These are phyloP conservation scores for Phragmatobia fuliginosa DNA, from an alignment of 2,888 invertebrate genomes.

Conservation along the genomic window DNA sequence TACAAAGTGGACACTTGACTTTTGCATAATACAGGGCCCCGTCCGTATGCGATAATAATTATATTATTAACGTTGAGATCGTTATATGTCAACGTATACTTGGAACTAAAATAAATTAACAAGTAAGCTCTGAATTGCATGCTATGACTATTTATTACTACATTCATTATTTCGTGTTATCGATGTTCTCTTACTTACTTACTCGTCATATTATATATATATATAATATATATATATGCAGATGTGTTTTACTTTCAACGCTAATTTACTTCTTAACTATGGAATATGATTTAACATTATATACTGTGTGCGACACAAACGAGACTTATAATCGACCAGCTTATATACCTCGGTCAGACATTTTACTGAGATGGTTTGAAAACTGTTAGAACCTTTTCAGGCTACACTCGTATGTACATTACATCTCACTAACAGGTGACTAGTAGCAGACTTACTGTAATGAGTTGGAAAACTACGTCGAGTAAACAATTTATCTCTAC, in stretches of 20 bases:
- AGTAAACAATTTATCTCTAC: no score
- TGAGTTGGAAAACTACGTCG: not conserved
- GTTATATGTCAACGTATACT: conserved; percentile 3
- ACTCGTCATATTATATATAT: no score
- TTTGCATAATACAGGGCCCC: conserved; percentile 56
- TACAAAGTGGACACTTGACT: conserved; percentile 47
- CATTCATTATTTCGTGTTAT: not conserved
- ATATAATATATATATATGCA: not conserved
- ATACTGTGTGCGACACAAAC: not conserved
- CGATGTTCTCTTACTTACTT: not conserved
- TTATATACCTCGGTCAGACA: no score
- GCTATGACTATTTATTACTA: not conserved
- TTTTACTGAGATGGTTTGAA: no score
- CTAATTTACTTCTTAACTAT: not conserved
- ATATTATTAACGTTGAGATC: conserved; percentile 1
- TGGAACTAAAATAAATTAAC: not conserved
- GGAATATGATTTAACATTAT: not conserved
- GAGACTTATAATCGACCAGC: not conserved
- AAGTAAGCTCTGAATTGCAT: not conserved
- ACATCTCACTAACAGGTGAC: no score
- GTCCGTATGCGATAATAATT: conserved; percentile 31
- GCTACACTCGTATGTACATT: no score
- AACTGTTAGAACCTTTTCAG: no score
- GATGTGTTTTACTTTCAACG: not conserved
- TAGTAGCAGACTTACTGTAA: no score